phyloP scores from a whole-genome alignment of 2,797 vertebrate species.

The Salmo trutta region DNA sequence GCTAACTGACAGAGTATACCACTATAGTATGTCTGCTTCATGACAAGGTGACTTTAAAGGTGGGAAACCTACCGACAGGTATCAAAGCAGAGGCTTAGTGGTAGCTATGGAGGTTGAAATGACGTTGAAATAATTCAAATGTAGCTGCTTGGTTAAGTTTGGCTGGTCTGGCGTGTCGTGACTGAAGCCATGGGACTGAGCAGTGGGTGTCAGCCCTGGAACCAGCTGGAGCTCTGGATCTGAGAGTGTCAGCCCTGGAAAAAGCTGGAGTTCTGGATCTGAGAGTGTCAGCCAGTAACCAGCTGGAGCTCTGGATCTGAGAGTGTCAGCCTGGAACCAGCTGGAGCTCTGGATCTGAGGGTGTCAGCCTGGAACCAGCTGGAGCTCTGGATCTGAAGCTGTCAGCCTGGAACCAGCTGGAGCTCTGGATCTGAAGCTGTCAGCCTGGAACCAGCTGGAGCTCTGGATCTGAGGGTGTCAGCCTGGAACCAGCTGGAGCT shows the following conservation, averaged over 20 bases:
- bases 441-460: no score
- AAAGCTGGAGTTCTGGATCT: no score
- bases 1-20: background rate
- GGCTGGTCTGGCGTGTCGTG: background rate
- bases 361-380: no score
- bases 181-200: conserved; percentile 32
- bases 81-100: conserved; percentile 39
- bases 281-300: no score
- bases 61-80: background rate
- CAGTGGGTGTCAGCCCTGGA: conserved; percentile 20
- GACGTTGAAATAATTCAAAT: background rate
- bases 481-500: no score
- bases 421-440: no score
- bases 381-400: no score
- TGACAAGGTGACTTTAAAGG: conserved; percentile 11
- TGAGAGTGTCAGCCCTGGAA: background rate
- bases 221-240: conserved; percentile 21
- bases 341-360: no score
- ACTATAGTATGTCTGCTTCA: background rate
- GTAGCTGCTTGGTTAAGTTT: background rate
- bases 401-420: no score
- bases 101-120: conserved; percentile 13
- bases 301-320: no score
- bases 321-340: no score
- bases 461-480: no score